phyloP scores from a whole-genome alignment of 1,140 invertebrate species.

The Agrypnia vestita region DNA sequence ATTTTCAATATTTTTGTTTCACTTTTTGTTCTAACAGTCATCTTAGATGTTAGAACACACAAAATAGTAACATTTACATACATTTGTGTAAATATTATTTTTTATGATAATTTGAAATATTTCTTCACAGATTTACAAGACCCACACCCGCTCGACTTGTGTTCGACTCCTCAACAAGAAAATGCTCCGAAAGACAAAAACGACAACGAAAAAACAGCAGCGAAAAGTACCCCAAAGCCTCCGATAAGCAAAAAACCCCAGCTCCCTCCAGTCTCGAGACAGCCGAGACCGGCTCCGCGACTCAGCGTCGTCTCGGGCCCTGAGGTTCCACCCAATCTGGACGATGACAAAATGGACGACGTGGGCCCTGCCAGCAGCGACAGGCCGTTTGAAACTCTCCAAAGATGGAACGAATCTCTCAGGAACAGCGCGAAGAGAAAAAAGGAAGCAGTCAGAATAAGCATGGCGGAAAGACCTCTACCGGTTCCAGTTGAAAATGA shows the following conservation, averaged over 20 bases:
- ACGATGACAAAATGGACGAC: constrained; percentile 19
- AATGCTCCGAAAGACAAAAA: background rate
- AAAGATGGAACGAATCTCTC: constrained; percentile 57
- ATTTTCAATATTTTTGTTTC: too few species aligned
- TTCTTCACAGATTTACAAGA: background rate
- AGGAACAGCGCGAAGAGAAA: constrained; percentile 47
- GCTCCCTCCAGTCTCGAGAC: background rate
- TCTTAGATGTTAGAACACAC: too few species aligned
- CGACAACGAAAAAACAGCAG: background rate
- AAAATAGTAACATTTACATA: too few species aligned
- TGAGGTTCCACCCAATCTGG: background rate
- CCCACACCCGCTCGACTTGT: background rate
- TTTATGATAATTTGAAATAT: too few species aligned
- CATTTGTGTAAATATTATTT: too few species aligned
- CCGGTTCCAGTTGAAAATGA: constrained; percentile 71
- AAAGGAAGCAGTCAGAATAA: constrained; percentile 48
- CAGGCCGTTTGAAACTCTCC: constrained; percentile 52
- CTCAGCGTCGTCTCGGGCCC: background rate
- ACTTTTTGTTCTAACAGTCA: too few species aligned
- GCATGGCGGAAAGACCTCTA: constrained; percentile 67
- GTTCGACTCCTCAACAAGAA: background rate
- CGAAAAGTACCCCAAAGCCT: constrained; percentile 9
- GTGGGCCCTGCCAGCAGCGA: background rate
- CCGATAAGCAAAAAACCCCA: constrained; percentile 37
- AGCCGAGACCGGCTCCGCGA: constrained; percentile 7